A percentile compares a stretch with the other conserved stretches of the same genome.
phyloP scores from a whole-genome alignment of 2,113 vertebrate genomes.

The Nematolebias whitei region DNA sequence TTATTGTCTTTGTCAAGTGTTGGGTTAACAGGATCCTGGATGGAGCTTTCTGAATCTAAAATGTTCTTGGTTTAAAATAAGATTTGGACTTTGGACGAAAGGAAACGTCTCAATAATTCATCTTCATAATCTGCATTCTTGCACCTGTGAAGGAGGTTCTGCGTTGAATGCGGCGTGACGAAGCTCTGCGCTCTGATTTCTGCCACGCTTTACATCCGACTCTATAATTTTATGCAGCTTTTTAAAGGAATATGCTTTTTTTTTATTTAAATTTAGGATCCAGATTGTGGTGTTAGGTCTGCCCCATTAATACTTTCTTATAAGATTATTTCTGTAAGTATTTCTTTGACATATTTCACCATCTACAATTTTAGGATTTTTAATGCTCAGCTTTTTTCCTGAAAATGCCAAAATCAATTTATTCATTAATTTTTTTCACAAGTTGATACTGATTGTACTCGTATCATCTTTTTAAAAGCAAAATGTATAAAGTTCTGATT shows the following conservation, averaged over 20 bases:
- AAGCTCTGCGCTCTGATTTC: too few relatives aligned
- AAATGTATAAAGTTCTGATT: background rate
- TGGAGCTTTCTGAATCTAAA: background rate
- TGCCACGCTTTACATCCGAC: background rate
- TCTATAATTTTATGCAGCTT: background rate
- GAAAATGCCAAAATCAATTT: background rate
- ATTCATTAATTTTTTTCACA: too few relatives aligned
- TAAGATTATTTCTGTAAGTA: background rate
- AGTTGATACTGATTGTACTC: background rate
- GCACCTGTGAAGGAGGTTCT: conserved; percentile 16
- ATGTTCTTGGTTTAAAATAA: background rate
- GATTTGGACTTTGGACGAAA: background rate
- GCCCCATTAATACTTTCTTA: background rate
- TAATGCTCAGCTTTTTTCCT: background rate
- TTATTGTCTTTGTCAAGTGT: too few relatives aligned
- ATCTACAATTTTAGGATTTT: background rate
- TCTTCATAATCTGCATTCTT: conserved; percentile 31
- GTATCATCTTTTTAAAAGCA: background rate
- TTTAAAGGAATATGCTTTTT: background rate
- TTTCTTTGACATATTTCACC: background rate
- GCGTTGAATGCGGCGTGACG: conserved; percentile 2
- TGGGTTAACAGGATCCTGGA: background rate
- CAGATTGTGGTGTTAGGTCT: too few relatives aligned
- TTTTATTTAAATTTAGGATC: too few relatives aligned
- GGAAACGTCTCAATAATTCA: conserved; percentile 11